Evolutionary conservation across 2,797 vertebrate genomes (phyloP).

Genomic region (Muraenolepis orangiensis): DNA sequence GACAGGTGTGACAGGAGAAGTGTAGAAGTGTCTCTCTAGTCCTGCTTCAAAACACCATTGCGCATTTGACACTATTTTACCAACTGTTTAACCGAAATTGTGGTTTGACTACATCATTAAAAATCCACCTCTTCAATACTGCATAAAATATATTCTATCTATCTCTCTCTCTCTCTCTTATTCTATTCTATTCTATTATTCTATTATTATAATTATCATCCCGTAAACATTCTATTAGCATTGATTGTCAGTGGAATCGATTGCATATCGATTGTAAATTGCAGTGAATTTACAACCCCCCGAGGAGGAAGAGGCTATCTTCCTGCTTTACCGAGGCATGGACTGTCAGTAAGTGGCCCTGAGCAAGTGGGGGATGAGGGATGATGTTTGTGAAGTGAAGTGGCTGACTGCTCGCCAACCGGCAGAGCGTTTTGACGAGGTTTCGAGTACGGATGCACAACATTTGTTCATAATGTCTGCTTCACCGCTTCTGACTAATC

Average conservation of each 20-base stretch:
- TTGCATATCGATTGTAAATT: background rate
- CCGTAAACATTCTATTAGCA: background rate
- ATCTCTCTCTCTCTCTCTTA: background rate
- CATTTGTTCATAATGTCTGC: slow-evolving; percentile 28
- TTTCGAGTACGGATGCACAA: background rate
- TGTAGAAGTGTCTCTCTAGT: background rate
- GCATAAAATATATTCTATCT: no score
- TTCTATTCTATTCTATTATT: no score
- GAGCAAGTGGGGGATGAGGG: background rate
- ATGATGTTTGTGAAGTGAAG: background rate
- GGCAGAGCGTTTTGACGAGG: background rate
- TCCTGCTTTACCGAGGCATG: background rate
- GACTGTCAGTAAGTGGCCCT: background rate
- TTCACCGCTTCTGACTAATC: slow-evolving; percentile 34
- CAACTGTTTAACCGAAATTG: background rate
- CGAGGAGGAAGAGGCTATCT: background rate
- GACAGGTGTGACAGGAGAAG: background rate
- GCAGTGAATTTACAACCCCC: background rate
- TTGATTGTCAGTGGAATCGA: background rate
- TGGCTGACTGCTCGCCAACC: background rate
- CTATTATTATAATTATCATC: background rate
- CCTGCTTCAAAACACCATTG: background rate
- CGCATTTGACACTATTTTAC: background rate
- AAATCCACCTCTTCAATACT: no score
- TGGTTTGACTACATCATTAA: no score